phyloP scores from a whole-genome alignment of 2,797 vertebrate species.

The Leucoraja ocellata region DNA sequence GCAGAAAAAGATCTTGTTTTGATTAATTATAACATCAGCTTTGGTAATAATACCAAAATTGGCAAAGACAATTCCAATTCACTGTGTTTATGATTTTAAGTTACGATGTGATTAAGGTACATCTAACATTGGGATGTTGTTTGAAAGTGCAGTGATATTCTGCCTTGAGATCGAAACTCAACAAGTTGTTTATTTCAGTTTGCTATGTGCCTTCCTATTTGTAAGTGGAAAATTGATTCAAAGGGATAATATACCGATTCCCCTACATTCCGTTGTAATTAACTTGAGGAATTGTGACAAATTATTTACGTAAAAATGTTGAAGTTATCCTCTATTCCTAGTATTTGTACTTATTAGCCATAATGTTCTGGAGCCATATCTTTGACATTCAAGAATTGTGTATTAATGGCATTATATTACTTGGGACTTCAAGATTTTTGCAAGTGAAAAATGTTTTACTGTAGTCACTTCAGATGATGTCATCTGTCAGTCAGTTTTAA shows the following conservation, averaged over 20 bases:
- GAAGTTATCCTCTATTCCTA: background rate
- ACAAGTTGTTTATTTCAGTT: background rate
- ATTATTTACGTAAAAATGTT: background rate
- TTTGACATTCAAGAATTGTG: no score
- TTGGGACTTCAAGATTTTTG: conserved; percentile 1
- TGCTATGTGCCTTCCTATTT: background rate
- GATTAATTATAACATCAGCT: background rate
- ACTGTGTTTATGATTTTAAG: background rate
- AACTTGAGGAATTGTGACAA: background rate
- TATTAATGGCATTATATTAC: background rate
- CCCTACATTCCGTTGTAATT: background rate
- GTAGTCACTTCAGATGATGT: background rate
- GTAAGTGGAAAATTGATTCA: background rate
- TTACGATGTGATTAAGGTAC: background rate
- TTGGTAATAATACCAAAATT: background rate
- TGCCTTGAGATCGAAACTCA: background rate
- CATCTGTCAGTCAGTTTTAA: background rate
- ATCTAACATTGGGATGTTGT: background rate
- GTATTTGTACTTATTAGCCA: background rate
- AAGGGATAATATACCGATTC: background rate
- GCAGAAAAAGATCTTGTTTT: background rate
- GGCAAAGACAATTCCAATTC: background rate
- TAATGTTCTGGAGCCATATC: background rate
- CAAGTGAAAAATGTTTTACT: background rate
- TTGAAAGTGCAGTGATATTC: background rate